Percentiles rank a stretch among this genome's conserved stretches.
Conservation (phyloP, 2,888 invertebrate species). For the Odiellus spinosus region DNA sequence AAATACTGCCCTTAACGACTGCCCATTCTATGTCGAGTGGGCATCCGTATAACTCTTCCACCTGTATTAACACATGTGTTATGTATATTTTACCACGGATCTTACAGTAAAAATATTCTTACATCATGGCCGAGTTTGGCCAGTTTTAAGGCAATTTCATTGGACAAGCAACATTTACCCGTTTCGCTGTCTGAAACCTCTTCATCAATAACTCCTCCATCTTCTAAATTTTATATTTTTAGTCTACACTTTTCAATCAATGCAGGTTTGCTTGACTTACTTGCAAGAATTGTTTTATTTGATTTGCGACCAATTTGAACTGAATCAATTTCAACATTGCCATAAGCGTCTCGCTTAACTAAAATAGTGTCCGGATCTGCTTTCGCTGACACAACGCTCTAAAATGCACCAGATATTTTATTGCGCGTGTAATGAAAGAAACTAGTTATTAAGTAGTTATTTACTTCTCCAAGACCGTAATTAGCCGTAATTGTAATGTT, state of each 20-base stretch:
- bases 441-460: not conserved
- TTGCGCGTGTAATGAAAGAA: not conserved
- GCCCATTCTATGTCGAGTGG: not conserved
- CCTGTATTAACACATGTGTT: too few relatives aligned
- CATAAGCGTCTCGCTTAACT: slow-evolving; percentile 34
- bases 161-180: not conserved
- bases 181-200: not conserved
- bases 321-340: slow-evolving; percentile 4
- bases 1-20: not conserved
- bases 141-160: not conserved
- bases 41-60: not conserved
- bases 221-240: too few relatives aligned
- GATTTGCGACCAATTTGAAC: slow-evolving; percentile 6
- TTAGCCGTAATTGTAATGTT: slow-evolving; percentile 56
- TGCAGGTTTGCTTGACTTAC: too few relatives aligned
- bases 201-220: not conserved
- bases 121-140: not conserved
- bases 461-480: slow-evolving; percentile 51
- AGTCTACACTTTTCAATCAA: too few relatives aligned
- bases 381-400: slow-evolving; percentile 51
- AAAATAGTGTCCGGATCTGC: slow-evolving; percentile 56
- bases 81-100: too few relatives aligned
- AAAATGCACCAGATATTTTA: slow-evolving; percentile 19
- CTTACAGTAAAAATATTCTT: too few relatives aligned
- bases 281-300: too few relatives aligned